A percentile compares a stretch with the other conserved stretches of the same genome.
These are phyloP conservation scores for Lithophane socia DNA, from an alignment of 2,888 invertebrate species.

Conservation along the genomic window DNA sequence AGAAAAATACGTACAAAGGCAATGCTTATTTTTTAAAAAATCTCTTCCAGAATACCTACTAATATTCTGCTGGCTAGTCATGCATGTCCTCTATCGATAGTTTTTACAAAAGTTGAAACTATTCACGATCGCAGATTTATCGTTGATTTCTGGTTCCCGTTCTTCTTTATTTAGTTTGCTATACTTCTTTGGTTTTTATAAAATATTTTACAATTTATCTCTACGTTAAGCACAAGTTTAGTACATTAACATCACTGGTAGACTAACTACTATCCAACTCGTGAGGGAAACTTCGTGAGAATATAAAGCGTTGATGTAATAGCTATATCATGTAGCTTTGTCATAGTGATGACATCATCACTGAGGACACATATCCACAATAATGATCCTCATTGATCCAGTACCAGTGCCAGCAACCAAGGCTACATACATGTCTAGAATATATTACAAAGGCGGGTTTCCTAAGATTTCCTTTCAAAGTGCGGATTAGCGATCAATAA, in stretches of 20 bases:
- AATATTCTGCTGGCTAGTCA: not conserved
- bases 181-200: not conserved
- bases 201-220: not conserved
- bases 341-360: constrained; percentile 42
- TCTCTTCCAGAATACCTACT: not conserved
- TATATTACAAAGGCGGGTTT: constrained; percentile 30
- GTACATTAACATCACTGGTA: not conserved
- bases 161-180: not conserved
- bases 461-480: constrained; percentile 28
- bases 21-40: no score
- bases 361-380: not conserved
- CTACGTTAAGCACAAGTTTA: not conserved
- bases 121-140: not conserved
- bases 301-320: constrained; percentile 38
- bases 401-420: constrained; percentile 27
- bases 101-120: not conserved
- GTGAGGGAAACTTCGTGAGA: not conserved
- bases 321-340: constrained; percentile 12
- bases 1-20: no score
- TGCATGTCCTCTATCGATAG: not conserved
- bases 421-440: constrained; percentile 44
- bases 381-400: constrained; percentile 14
- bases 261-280: not conserved
- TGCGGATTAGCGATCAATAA: constrained; percentile 44
- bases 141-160: not conserved